These are phyloP conservation scores for Xiphophorus hellerii DNA, from an alignment of 2,113 vertebrate genomes.

Conservation along the genomic window DNA sequence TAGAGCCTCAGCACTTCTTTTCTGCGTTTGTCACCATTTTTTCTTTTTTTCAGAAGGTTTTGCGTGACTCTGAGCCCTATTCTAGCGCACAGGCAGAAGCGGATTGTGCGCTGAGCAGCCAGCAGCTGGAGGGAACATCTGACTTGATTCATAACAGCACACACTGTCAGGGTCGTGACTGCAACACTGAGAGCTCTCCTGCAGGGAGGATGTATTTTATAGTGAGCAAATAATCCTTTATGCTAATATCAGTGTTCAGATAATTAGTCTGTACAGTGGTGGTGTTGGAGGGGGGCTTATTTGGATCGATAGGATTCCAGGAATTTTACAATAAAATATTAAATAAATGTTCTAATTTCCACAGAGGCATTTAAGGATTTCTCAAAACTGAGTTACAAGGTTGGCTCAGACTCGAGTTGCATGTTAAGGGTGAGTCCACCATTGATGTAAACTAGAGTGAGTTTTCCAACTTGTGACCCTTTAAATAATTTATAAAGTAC, in stretches of 20 bases:
- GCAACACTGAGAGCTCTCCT: neutral
- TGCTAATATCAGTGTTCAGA: constrained; percentile 16
- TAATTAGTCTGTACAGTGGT: constrained; percentile 26
- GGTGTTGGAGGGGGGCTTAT: neutral
- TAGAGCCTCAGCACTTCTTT: too few species aligned
- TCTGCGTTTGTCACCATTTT: too few species aligned
- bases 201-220: constrained; percentile 3
- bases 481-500: too few species aligned
- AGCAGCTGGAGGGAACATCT: constrained; percentile 27
- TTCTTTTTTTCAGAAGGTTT: neutral
- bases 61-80: neutral
- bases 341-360: neutral
- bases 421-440: too few species aligned
- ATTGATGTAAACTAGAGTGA: too few species aligned
- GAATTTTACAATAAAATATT: constrained; percentile 3
- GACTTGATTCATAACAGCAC: constrained; percentile 22
- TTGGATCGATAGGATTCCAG: neutral
- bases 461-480: too few species aligned
- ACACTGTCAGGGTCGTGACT: neutral
- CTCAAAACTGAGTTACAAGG: too few species aligned
- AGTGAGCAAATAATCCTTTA: neutral
- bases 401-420: too few species aligned
- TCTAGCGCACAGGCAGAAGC: neutral
- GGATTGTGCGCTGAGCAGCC: neutral
- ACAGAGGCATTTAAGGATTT: neutral